Evolutionary conservation across 1,140 invertebrate genomes (phyloP).

Genomic region (Drosophila tani): DNA sequence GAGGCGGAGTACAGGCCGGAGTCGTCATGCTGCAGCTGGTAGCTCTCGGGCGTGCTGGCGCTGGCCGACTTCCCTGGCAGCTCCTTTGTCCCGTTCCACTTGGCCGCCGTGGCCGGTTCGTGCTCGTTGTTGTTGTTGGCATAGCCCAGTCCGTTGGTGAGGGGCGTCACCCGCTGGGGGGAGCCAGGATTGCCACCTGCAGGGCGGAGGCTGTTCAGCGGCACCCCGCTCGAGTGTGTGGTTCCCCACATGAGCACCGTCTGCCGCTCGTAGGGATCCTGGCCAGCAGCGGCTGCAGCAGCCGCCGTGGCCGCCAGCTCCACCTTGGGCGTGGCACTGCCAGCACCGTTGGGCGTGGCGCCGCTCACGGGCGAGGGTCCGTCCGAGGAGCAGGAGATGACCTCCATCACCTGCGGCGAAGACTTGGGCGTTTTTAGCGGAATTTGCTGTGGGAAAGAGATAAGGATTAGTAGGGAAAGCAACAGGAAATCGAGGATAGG

Average conservation of each 20-base stretch:
- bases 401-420: constrained; percentile 84
- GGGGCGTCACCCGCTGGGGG: constrained; percentile 70
- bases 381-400: constrained; percentile 83
- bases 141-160: constrained; percentile 72
- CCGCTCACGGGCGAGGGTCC: constrained; percentile 73
- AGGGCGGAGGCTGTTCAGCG: constrained; percentile 55
- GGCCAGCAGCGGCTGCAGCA: constrained; percentile 15
- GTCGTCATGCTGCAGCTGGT: constrained; percentile 79
- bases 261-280: constrained; percentile 88
- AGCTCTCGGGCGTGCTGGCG: constrained; percentile 72
- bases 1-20: constrained; percentile 81
- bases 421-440: constrained; percentile 84
- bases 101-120: constrained; percentile 51
- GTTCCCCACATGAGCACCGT: constrained; percentile 95
- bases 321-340: constrained; percentile 85
- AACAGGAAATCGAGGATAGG: neutral
- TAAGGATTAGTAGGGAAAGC: neutral
- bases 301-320: constrained; percentile 71
- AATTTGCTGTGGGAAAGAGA: constrained; percentile 59
- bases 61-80: constrained; percentile 62
- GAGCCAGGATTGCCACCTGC: constrained; percentile 76
- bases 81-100: constrained; percentile 79
- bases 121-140: constrained; percentile 72
- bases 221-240: constrained; percentile 83
- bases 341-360: constrained; percentile 57